Percentiles rank a stretch among this genome's conserved stretches.
Evolutionary conservation across 2,797 vertebrate species (phyloP).

Genomic region (Luscinia megarhynchos): DNA sequence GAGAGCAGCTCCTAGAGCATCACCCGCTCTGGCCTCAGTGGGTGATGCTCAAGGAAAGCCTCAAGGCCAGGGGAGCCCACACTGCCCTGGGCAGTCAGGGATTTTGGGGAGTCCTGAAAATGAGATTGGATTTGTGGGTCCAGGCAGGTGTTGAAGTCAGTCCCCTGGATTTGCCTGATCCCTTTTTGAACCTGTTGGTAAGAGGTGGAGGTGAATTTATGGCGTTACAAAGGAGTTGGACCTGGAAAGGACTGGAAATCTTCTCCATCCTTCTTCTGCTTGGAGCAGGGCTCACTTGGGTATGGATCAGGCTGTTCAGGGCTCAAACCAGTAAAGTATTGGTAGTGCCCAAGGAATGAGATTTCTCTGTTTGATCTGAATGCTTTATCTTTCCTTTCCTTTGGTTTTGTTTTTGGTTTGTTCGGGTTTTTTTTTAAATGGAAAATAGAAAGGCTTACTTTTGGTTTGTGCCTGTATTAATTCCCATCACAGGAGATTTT

Average conservation of each 20-base stretch:
- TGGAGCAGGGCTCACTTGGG: neutral
- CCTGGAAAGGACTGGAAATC: neutral
- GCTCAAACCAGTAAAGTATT: neutral
- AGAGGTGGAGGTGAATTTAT: neutral
- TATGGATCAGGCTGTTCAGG: neutral
- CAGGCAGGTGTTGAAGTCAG: neutral
- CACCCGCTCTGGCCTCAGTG: accelerated
- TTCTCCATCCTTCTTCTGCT: neutral
- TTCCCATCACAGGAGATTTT: neutral
- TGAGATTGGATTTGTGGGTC: neutral
- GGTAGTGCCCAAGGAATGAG: neutral
- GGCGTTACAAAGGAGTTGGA: neutral
- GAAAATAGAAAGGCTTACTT: neutral
- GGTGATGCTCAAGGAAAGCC: neutral
- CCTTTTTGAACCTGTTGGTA: neutral
- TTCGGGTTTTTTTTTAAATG: too few species aligned
- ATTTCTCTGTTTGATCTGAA: neutral
- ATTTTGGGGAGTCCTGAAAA: neutral
- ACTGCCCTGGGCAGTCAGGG: neutral
- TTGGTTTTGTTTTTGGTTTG: neutral
- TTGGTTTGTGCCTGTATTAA: neutral
- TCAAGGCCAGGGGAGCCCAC: neutral
- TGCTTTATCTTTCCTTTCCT: neutral
- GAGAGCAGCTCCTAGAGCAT: neutral
- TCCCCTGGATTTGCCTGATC: neutral